A percentile compares a stretch with the other conserved stretches of the same genome.
Conservation (phyloP, 53 echinoderm and acorn worm species). For the Stichopus horrens region DNA sequence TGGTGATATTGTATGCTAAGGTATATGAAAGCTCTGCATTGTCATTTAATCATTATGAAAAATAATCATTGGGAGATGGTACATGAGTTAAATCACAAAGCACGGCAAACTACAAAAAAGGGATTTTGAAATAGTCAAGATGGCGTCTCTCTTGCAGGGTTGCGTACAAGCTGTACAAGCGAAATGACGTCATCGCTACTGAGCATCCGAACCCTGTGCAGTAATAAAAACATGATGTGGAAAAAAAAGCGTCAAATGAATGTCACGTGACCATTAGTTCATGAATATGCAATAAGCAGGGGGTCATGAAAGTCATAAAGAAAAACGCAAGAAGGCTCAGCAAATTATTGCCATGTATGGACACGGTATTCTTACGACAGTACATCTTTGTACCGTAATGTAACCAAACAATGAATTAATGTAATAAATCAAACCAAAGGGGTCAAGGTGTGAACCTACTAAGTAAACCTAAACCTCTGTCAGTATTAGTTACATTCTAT, state of each 20-base stretch:
- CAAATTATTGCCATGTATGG: no score
- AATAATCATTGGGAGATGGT: no score
- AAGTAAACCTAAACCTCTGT: no score
- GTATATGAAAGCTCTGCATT: no score
- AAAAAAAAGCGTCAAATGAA: slow-evolving; percentile 30
- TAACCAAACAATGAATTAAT: no score
- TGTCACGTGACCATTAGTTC: slow-evolving; percentile 21
- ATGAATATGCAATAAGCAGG: slow-evolving; percentile 7
- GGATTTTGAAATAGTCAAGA: background rate
- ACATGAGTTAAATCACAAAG: background rate
- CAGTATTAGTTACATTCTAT: no score
- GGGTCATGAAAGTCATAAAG: background rate
- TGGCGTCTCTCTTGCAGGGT: slow-evolving; percentile 35
- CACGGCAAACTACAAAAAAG: background rate
- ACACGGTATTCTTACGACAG: no score
- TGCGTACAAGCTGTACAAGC: slow-evolving; percentile 43
- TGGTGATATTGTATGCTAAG: no score
- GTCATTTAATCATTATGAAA: no score
- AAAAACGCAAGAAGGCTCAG: background rate
- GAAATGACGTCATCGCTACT: slow-evolving; percentile 22
- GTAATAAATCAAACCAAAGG: no score
- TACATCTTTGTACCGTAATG: no score
- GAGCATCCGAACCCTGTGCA: slow-evolving; percentile 45
- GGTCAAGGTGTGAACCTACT: no score
- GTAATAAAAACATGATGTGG: slow-evolving; percentile 31